Base-by-base conservation (phyloP, 2,797 vertebrate species). In the Pelodytes ibericus region DNA sequence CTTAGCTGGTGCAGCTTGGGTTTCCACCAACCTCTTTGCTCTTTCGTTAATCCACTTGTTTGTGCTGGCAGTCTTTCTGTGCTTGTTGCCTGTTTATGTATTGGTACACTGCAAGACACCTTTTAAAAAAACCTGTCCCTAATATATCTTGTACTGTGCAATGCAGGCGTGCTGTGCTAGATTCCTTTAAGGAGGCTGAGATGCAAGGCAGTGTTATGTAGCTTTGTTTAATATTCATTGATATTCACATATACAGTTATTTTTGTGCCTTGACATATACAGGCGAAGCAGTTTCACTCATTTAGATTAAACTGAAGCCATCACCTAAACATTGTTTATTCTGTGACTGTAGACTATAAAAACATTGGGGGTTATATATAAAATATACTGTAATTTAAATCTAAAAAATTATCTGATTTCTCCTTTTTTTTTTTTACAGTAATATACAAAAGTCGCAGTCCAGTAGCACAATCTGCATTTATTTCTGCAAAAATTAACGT, bases 31-130 rank as follows among this genome's bases (percentile, higher is more conserved):
- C 70, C 71, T 73, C 58, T 73, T 62, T 44, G 64, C 71, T 74
- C 31, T 44, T 61, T 57, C 67, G 58, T 71, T 71, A 71, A 71
- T 77, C 67, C 71, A 79, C 71, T 63, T 79, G 71, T 73, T 47
- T 79, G 64, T 69, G 71, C 71, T 74, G 63, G 57, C 63, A 75
- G 26, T 61, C 24, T 33, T 53, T 62, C 64, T 69, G 31, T 79
- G 77, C 77, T 69, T 73, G 64, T 74, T 79, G 71, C 77, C 77
- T 79, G 77, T 69, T 73, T 74, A 73, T 56, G 71, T 79, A 73
- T 79, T 68, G 71, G 64, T 60, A 72, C 57, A 57, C 67, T 57
- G 39, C 69, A 51, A 61, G n/a, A 59, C 62, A 26, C 69, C 68
- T 66, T 13, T 65, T 22, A 58, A n/a, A n/a, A n/a, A n/a, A 71